Percentiles rank a stretch among this genome's conserved stretches.
phyloP scores from a whole-genome alignment of 2,797 vertebrate species.

The Carcharodon carcharias region DNA sequence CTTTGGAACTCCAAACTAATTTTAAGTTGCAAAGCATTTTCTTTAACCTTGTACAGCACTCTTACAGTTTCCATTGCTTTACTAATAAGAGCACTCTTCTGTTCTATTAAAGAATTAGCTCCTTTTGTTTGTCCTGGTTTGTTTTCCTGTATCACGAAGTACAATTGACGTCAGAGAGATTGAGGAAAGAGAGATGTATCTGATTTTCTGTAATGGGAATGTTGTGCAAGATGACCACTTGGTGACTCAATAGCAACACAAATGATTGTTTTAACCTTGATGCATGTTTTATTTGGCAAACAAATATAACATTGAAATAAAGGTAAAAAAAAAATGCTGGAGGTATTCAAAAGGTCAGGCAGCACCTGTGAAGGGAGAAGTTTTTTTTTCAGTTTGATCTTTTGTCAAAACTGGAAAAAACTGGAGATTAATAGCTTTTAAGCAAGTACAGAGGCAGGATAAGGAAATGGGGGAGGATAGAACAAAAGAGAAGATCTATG shows the following conservation, averaged over 20 bases:
- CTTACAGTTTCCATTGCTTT: background rate
- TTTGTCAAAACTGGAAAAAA: background rate
- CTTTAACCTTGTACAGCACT: background rate
- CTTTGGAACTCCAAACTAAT: background rate
- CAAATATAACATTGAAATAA: background rate
- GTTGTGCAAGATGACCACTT: background rate
- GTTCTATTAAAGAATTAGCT: background rate
- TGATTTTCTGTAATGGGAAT: background rate
- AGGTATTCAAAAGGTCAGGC: background rate
- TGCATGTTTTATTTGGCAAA: background rate
- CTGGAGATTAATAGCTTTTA: background rate
- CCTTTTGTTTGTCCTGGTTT: background rate
- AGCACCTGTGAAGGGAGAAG: background rate
- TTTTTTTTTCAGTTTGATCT: background rate
- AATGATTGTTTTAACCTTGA: constrained; percentile 15
- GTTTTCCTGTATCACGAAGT: background rate
- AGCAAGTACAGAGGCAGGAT: no score
- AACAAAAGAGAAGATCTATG: background rate
- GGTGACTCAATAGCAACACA: background rate
- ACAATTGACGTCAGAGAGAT: background rate
- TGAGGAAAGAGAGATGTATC: background rate
- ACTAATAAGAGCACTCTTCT: background rate
- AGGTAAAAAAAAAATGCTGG: background rate
- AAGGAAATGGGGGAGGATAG: background rate
- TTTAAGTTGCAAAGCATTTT: background rate